Base-by-base conservation (phyloP, 2,888 invertebrate species). In the Rotaria socialis region DNA sequence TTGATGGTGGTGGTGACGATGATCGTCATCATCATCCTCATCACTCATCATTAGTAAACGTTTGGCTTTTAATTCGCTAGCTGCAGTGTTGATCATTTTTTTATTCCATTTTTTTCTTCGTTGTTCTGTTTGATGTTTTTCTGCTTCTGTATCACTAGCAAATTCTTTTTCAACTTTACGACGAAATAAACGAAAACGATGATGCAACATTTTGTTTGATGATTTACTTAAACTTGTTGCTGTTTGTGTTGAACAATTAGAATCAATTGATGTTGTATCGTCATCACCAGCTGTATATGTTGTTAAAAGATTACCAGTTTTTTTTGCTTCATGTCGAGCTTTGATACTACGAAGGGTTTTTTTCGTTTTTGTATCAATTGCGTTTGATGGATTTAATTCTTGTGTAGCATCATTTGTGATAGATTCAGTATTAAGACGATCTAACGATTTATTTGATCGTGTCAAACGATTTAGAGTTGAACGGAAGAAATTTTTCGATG, bases 61-160 rank as follows among this genome's bases (percentile, higher is more conserved):
- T 80, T 80, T 80, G 0, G 43, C n/a, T 47, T 80, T 80, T 6
- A 80, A 47, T 43, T 43, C 43, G 8, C 10, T 10, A 11, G 43
- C 24, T 5, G 80, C 24, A 47, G 10, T 4, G 11, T 24, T 47
- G 7, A 47, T 8, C 2, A 43, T 80, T 24, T 80, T 47, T 47
- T 80, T 80, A 43, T 47, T 47, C 80, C 80, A 80, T 80, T 80
- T 80, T 47, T 80, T 80, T 80, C 80, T 2, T 80, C 80, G 80
- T 80, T 80, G 24, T 80, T 80, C 47, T 2, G 80, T 80, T 47
- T 80, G 80, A 10, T 80, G 80, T 80, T 80, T 80, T 80, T 80
- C 80, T 10, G 47, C 80, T 80, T 80, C 80, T 0, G 80, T 80
- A 47, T 80, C 80, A 47, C 80, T 80, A 4, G 80, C 80, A 47